Evolutionary conservation across 2,888 invertebrate genomes (phyloP).

Genomic region (Notodonta dromedarius): DNA sequence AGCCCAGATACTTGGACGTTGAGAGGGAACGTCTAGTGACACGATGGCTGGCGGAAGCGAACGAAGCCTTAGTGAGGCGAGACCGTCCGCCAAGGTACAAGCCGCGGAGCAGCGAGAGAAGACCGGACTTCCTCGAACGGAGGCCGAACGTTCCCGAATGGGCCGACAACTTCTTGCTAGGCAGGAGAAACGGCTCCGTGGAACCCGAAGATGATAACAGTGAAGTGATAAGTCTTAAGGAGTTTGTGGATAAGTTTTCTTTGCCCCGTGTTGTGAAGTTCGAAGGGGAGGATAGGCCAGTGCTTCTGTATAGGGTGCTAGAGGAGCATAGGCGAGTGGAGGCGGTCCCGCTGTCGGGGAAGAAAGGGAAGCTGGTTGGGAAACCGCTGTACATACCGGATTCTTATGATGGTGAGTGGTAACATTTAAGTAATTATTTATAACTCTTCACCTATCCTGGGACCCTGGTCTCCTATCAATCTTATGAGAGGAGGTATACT

Average conservation of each 20-base stretch:
- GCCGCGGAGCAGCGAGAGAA: slow-evolving; percentile 76
- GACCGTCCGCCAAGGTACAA: slow-evolving; percentile 78
- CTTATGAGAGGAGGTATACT: too few relatives aligned
- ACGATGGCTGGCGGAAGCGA: slow-evolving; percentile 80
- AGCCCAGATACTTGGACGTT: slow-evolving; percentile 77
- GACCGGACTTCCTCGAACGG: slow-evolving; percentile 74
- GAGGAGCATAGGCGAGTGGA: slow-evolving; percentile 86
- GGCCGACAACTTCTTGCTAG: slow-evolving; percentile 76
- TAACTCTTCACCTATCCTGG: too few relatives aligned
- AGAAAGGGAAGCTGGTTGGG: slow-evolving; percentile 83
- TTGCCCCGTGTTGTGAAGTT: slow-evolving; percentile 85
- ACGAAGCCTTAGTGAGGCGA: slow-evolving; percentile 74
- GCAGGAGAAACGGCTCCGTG: slow-evolving; percentile 70
- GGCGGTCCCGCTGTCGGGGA: slow-evolving; percentile 83
- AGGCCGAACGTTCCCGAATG: slow-evolving; percentile 69
- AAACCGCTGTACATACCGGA: slow-evolving; percentile 87
- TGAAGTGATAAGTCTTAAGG: slow-evolving; percentile 80
- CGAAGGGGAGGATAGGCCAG: slow-evolving; percentile 83
- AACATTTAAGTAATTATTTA: background rate
- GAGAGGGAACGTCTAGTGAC: slow-evolving; percentile 78
- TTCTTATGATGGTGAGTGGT: slow-evolving; percentile 86
- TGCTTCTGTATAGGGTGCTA: slow-evolving; percentile 86
- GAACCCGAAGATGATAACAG: slow-evolving; percentile 76
- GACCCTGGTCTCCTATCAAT: too few relatives aligned
- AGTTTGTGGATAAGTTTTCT: slow-evolving; percentile 86